Base-by-base conservation (phyloP, 2,888 invertebrate species). In the Sinohyriopsis cumingii region DNA sequence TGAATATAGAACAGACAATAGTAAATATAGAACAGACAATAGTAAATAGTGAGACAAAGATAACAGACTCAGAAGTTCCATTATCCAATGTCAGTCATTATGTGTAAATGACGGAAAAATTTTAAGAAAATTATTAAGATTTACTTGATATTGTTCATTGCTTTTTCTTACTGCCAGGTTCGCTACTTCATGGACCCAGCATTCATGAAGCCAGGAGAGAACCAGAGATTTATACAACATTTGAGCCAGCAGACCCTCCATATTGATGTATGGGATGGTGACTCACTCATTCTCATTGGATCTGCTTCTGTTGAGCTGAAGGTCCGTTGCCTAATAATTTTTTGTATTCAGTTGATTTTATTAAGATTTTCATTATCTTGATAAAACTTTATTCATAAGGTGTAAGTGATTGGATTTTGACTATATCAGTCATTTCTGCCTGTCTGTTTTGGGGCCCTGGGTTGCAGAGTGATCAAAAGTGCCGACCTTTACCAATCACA, bases 181-280 rank as follows among this genome's bases (percentile, higher is more conserved):
- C 88, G 88, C 65, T 91, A 90, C 70, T 80, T 84, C 59, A 83
- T 91, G 70, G 90, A 90, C 77, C 90, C 89, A 25, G 78, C 82
- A 1, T 90, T 79, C 71, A 81, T 90, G 84, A 89, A 90, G 73
- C 88, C 89, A 45, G 89, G 89, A 19, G 90, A 91, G 74, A 84
- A 86, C 22, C 69, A 79, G 22, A 72, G 89, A 65, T 91, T 92
- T 68, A 76, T 90, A 24, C 84, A 89, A 55, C 91, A 91, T 77
- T 77, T 91, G 22, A 77, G 86, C 0, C 84, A 86, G 54, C 89
- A 90, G 74, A 84, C 85, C 3, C 82, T 92, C 57, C 88, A 88
- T 74, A 89, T 92, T 67, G 91, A 92, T 73, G 89, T 91, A 2
- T 92, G 91, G 91, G 91, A 92, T 78, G 91, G 91, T 0, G 91